Conservation (phyloP, 2,797 vertebrate genomes). For the Anabacerthia variegaticeps region DNA sequence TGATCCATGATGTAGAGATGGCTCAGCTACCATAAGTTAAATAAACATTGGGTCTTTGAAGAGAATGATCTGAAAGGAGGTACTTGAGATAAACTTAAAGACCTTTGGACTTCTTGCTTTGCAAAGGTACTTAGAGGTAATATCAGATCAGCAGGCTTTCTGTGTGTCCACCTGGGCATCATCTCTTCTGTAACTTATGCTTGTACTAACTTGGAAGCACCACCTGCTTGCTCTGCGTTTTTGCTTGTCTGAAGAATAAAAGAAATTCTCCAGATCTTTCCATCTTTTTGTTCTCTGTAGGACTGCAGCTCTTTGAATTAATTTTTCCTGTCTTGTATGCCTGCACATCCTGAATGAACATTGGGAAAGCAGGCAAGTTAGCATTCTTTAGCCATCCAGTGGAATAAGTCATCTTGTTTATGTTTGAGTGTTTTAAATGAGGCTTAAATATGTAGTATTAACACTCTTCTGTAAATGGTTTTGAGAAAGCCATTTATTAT, state of each 20-base stretch:
- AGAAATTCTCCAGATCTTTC: not conserved
- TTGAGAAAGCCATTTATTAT: not conserved
- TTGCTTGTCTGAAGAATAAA: not conserved
- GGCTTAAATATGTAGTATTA: conserved; percentile 1
- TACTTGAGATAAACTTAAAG: not conserved
- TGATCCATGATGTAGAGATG: rapidly evolving
- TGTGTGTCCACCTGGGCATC: not conserved
- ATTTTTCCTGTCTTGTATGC: not conserved
- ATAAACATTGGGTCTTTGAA: not conserved
- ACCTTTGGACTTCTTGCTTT: not conserved
- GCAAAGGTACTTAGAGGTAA: not conserved
- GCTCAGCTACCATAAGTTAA: not conserved
- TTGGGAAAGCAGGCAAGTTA: not conserved
- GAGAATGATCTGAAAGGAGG: not conserved
- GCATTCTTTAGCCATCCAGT: not conserved
- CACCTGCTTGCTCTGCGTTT: not conserved
- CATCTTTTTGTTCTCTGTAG: not conserved
- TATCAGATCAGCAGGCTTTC: not conserved
- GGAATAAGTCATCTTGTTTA: not conserved
- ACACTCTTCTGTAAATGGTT: not conserved
- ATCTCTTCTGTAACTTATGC: not conserved
- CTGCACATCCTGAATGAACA: not conserved
- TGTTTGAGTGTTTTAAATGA: not conserved
- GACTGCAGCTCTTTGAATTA: not conserved
- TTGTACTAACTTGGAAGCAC: not conserved